phyloP scores from a whole-genome alignment of 2,113 vertebrate genomes.

The Athene cunicularia region DNA sequence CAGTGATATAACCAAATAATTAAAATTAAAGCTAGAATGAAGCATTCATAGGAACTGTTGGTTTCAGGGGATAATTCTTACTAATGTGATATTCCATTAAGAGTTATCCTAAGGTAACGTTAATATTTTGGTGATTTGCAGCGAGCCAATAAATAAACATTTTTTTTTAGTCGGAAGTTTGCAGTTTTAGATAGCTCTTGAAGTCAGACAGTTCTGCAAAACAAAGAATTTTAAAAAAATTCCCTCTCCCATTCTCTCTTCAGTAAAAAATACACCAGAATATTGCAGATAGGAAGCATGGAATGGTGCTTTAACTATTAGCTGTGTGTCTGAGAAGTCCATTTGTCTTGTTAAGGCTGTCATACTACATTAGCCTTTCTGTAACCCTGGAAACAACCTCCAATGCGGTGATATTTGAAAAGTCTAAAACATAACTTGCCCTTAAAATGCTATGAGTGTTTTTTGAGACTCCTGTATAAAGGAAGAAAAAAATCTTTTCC shows the following conservation, averaged over 20 bases:
- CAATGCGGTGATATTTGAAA: background rate
- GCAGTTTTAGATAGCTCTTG: background rate
- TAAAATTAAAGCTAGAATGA: background rate
- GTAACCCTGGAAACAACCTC: constrained; percentile 32
- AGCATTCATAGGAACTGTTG: background rate
- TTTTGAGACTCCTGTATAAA: background rate
- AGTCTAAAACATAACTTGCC: background rate
- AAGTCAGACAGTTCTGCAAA: background rate
- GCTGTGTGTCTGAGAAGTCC: background rate
- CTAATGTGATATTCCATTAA: background rate
- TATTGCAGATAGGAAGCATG: background rate
- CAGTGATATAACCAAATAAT: background rate
- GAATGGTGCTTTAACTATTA: background rate
- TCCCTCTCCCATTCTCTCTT: background rate
- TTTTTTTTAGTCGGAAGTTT: background rate
- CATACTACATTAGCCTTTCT: background rate
- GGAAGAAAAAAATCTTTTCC: background rate
- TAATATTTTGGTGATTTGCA: background rate
- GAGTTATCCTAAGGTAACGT: background rate
- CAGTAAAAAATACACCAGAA: background rate
- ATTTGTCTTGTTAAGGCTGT: constrained; percentile 27
- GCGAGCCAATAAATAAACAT: background rate
- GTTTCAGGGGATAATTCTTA: background rate
- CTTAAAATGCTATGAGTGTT: background rate
- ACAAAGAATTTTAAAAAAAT: background rate